Conservation (phyloP, 2,888 invertebrate species). For the Hirtodrosophila trivittata region DNA sequence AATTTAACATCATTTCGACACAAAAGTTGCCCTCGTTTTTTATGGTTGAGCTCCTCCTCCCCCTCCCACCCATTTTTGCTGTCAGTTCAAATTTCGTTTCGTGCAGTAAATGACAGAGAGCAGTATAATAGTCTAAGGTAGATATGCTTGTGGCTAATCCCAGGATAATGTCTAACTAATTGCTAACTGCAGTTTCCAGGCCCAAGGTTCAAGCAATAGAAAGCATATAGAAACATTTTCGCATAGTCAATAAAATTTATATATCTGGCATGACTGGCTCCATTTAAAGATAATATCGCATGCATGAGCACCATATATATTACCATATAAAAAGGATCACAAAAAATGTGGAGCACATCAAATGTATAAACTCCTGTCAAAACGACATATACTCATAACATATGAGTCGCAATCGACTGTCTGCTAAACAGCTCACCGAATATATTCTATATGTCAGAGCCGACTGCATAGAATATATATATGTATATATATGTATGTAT, state of each 20-base stretch:
- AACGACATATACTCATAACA: constrained; percentile 44
- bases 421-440: constrained; percentile 63
- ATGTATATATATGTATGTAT: constrained; percentile 10
- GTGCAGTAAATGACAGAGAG: constrained; percentile 55
- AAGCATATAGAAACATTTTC: constrained; percentile 5
- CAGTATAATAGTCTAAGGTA: constrained; percentile 20
- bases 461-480: constrained; percentile 6
- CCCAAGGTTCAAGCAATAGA: neutral
- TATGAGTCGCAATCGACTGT: constrained; percentile 42
- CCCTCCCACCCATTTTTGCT: constrained; percentile 7
- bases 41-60: neutral
- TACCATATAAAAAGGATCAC: constrained; percentile 29
- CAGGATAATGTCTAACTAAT: constrained; percentile 42
- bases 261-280: constrained; percentile 34
- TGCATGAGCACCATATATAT: constrained; percentile 53
- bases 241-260: constrained; percentile 10
- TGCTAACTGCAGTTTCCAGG: constrained; percentile 19
- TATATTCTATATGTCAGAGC: constrained; percentile 28
- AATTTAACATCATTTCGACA: constrained; percentile 57
- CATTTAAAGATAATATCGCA: constrained; percentile 48
- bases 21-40: constrained; percentile 45
- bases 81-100: constrained; percentile 45
- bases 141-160: constrained; percentile 28
- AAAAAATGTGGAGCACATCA: constrained; percentile 47
- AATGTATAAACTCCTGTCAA: constrained; percentile 30